Evolutionary conservation across 2,113 vertebrate genomes (phyloP), one percentile per base, ranked within the genome.

Genomic region (Sigmodon hispidus): DNA sequence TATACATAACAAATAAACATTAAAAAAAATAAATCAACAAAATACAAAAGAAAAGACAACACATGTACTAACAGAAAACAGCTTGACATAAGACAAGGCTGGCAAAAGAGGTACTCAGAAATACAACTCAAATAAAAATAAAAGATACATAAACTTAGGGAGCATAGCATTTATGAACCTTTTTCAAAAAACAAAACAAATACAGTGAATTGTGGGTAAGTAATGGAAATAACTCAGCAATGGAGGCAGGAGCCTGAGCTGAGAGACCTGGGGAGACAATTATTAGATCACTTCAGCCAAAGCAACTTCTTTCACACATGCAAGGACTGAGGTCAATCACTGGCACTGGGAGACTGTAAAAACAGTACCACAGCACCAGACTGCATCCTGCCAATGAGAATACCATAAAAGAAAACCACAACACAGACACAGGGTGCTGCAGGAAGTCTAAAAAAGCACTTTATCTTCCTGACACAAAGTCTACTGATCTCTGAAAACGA

Each of bases 41-140:
- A 89, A 77, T 61, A 48, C 17, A 86, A 26, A 93, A 36, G 40
- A 63, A 80, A 19, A 65, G 65, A 87, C 85, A 94, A 86, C 61
- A 93, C 87, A 65, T 16, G 31, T 77, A 95, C 36, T 87, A 55
- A 83, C 0, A 95, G 80, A 65, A 94, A 92, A 22, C n/a, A 91
- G 87, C 45, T 61, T 55, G 36, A 94, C 59, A 52, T 61, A 36
- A 17, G 90, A 76, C 21, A 65, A 79, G 77, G 34, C 72, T 52
- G 52, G 63, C 63, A 69, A 29, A 79, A 87, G 31, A 63, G 24
- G 55, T 61, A 88, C 36, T 16, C 84, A 93, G 73, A 76, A 85
- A 65, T 34, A 5, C 65, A 65, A 31, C 31, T 65, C 40, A 65
- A 43, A 85, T 48, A 48, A 63, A 84, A 63, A 29, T 17, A 45